Conservation (phyloP, 2,113 vertebrate species). For the Syngnathoides biaculeatus region DNA sequence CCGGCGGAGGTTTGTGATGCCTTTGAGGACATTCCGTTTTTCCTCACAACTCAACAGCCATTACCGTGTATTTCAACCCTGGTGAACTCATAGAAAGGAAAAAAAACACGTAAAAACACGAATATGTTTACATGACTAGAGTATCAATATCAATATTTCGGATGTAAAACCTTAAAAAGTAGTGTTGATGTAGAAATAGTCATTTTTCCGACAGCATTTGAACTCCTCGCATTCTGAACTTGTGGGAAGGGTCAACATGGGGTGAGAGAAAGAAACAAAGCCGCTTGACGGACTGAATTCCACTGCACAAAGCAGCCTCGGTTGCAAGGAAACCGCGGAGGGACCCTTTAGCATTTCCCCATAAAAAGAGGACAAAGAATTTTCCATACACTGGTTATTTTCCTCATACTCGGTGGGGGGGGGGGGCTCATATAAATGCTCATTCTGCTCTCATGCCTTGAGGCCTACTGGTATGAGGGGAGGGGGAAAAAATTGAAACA, state of each 20-base stretch:
- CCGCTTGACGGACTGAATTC: slow-evolving; percentile 29
- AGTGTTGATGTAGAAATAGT: rapidly evolving
- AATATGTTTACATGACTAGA: neutral
- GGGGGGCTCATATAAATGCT: slow-evolving; percentile 20
- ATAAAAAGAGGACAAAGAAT: too few species aligned
- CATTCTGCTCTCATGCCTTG: slow-evolving; percentile 28
- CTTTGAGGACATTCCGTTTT: slow-evolving; percentile 34
- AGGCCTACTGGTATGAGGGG: slow-evolving; percentile 2
- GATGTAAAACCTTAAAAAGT: neutral
- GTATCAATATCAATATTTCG: neutral
- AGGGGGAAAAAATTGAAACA: neutral
- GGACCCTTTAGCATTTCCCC: slow-evolving; percentile 18
- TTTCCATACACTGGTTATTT: neutral
- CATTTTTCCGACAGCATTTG: neutral
- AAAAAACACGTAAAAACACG: neutral
- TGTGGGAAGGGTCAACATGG: slow-evolving; percentile 22
- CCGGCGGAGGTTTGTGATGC: slow-evolving; percentile 36
- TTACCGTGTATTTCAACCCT: neutral
- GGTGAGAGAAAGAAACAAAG: slow-evolving; percentile 29
- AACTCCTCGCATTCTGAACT: slow-evolving; percentile 28
- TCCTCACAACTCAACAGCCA: neutral
- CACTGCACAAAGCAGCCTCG: slow-evolving; percentile 28
- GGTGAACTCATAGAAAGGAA: neutral
- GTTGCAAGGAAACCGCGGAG: slow-evolving; percentile 46
- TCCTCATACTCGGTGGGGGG: slow-evolving; percentile 10